phyloP scores from a whole-genome alignment of 2,113 vertebrate genomes.

The Hypanus sabinus region DNA sequence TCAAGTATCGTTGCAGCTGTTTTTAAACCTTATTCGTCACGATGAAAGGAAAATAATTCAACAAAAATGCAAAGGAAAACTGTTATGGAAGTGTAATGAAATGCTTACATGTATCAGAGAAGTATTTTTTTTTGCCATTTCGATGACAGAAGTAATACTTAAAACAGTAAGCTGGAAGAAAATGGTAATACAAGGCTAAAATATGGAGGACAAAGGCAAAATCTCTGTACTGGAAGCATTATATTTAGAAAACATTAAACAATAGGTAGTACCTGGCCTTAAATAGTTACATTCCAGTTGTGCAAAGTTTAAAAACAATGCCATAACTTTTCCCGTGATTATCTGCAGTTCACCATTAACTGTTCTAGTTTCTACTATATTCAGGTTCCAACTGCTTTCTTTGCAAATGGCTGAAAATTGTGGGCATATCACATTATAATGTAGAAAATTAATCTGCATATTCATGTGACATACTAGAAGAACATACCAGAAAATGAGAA shows the following conservation, averaged over 20 bases:
- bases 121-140: background rate
- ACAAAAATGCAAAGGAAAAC: background rate
- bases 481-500: background rate
- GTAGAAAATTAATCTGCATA: background rate
- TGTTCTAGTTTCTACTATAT: background rate
- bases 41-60: background rate
- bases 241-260: background rate
- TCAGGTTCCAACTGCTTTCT: background rate
- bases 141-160: background rate
- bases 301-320: constrained; percentile 14
- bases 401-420: background rate
- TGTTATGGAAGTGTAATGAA: background rate
- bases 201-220: background rate
- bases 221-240: background rate
- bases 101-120: background rate
- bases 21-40: background rate
- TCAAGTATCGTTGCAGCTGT: background rate
- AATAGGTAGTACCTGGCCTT: background rate
- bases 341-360: background rate
- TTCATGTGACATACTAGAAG: background rate
- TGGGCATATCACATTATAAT: background rate
- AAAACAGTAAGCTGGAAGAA: constrained; percentile 1
- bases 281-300: background rate
- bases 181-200: background rate
- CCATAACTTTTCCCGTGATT: background rate